phyloP scores from a whole-genome alignment of 2,888 invertebrate species.

The Artemia sinica region DNA sequence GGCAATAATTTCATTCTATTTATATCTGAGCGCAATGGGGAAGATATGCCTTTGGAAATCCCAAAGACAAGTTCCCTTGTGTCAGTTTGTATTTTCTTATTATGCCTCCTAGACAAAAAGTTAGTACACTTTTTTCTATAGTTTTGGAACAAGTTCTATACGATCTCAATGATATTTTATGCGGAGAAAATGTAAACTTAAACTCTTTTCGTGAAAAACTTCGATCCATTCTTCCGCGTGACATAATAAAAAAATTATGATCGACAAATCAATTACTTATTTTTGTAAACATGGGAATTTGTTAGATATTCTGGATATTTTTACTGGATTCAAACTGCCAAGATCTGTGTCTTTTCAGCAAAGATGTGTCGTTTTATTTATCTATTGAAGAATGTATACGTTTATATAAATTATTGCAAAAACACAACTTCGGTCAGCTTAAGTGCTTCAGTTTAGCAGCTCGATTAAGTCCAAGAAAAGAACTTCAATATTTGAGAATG shows the following conservation, averaged over 20 bases:
- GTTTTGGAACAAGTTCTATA: not conserved
- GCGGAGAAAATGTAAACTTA: not conserved
- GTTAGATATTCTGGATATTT: not conserved
- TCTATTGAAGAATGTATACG: not conserved
- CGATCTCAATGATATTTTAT: not conserved
- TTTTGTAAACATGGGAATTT: constrained; percentile 2
- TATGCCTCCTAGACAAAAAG: not conserved
- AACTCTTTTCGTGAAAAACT: not conserved
- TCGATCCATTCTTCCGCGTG: not conserved
- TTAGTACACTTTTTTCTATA: not conserved
- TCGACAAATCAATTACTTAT: not conserved
- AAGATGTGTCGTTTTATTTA: not conserved
- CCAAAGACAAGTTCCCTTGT: not conserved
- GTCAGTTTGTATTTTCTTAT: not conserved
- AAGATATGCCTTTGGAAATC: not conserved
- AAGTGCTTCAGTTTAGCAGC: not conserved
- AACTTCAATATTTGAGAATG: constrained; percentile 6
- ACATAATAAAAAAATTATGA: constrained; percentile 3
- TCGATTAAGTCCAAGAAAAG: not conserved
- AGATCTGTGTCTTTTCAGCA: not conserved
- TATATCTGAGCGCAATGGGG: too few species aligned
- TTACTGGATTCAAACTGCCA: constrained; percentile 3
- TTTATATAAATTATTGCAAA: not conserved
- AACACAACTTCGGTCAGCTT: not conserved
- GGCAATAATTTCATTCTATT: too few species aligned